These are phyloP conservation scores for Tinamus guttatus DNA, from an alignment of 2,113 vertebrate genomes.

Conservation along the genomic window DNA sequence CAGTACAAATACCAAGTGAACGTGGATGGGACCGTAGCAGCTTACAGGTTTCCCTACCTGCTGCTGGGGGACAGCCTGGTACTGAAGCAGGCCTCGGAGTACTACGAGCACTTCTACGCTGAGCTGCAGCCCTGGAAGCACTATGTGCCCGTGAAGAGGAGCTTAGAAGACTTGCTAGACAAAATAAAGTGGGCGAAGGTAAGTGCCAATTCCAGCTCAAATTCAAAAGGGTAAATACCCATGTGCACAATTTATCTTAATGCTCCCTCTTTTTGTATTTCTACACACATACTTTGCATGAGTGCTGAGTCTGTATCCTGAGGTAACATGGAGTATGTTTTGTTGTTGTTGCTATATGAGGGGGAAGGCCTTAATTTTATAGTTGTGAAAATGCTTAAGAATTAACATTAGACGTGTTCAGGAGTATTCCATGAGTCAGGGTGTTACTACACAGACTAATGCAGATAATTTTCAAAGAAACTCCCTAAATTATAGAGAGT, in stretches of 20 bases:
- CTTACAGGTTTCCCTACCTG: conserved; percentile 92
- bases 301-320: not conserved
- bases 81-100: conserved; percentile 91
- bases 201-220: conserved; percentile 5
- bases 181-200: conserved; percentile 92
- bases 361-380: not conserved
- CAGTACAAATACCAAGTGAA: conserved; percentile 96
- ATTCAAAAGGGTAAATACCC: not conserved
- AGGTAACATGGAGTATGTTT: not conserved
- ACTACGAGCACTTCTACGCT: conserved; percentile 92
- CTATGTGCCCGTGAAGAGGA: conserved; percentile 86
- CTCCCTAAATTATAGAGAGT: not conserved
- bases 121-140: conserved; percentile 84
- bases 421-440: not conserved
- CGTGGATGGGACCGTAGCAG: conserved; percentile 92
- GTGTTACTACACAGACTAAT: not conserved
- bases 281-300: not conserved
- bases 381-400: not conserved
- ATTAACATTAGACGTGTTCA: not conserved
- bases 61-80: conserved; percentile 92
- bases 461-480: not conserved
- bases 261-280: not conserved
- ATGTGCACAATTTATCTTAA: not conserved
- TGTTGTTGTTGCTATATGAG: not conserved
- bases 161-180: conserved; percentile 88